Percentiles rank a stretch among this genome's conserved stretches.
phyloP scores from a whole-genome alignment of 2,113 vertebrate species.

The Bucco capensis region DNA sequence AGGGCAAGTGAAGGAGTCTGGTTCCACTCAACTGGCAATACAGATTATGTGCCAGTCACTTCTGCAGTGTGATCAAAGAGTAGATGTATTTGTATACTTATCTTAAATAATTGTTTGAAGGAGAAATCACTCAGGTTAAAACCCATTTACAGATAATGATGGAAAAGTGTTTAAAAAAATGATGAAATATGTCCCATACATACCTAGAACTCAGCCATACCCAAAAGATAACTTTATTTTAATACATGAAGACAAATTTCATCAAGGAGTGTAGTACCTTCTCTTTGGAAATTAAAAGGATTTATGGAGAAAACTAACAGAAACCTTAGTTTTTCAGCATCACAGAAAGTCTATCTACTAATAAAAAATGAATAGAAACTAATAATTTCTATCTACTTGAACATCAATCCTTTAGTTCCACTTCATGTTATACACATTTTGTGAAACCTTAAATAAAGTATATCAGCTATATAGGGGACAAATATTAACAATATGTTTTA shows the following conservation, averaged over 20 bases:
- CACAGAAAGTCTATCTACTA: neutral
- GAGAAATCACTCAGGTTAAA: constrained; percentile 66
- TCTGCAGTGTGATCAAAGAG: constrained; percentile 53
- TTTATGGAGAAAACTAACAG: neutral
- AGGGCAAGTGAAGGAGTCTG: constrained; percentile 70
- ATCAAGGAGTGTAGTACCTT: neutral
- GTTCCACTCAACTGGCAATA: constrained; percentile 74
- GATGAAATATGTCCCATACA: neutral
- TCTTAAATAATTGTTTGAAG: constrained; percentile 66
- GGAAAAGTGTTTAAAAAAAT: neutral
- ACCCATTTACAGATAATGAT: constrained; percentile 52
- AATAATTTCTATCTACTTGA: neutral
- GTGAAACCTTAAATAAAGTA: neutral
- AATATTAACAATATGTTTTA: neutral
- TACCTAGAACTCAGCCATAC: neutral
- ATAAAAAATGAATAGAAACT: neutral
- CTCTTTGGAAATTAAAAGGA: neutral
- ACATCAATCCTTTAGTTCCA: neutral
- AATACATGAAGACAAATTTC: constrained; percentile 22
- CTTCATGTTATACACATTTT: neutral
- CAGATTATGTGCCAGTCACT: constrained; percentile 64
- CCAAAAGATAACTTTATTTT: neutral
- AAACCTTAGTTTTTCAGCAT: neutral
- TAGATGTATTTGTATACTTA: constrained; percentile 71
- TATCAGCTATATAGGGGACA: neutral